These are phyloP conservation scores for Drosophila planitibia DNA, from an alignment of 2,888 invertebrate species.

Conservation along the genomic window DNA sequence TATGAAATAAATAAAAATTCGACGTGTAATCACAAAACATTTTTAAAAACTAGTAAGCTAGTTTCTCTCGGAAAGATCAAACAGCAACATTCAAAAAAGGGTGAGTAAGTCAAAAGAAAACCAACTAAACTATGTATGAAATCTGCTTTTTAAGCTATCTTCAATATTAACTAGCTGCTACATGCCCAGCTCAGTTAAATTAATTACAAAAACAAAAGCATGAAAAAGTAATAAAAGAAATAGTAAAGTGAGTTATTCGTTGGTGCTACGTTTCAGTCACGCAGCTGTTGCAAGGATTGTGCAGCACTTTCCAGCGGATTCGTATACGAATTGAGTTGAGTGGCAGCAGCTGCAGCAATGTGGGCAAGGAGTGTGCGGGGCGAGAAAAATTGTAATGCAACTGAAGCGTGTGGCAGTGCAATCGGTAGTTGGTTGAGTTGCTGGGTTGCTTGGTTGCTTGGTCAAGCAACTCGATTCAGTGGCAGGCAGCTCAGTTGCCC, in stretches of 20 bases:
- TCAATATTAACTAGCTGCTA: not conserved
- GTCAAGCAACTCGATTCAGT: constrained; percentile 58
- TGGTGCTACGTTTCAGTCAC: constrained; percentile 14
- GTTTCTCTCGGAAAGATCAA: not conserved
- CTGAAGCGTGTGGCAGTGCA: constrained; percentile 37
- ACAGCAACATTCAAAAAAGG: not conserved
- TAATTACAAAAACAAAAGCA: constrained; percentile 57
- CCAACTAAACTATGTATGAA: not conserved
- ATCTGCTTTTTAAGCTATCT: too few species aligned
- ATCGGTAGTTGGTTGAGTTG: constrained; percentile 19
- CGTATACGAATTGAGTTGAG: constrained; percentile 56
- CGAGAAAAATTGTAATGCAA: constrained; percentile 47
- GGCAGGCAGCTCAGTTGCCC: constrained; percentile 33
- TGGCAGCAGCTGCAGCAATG: constrained; percentile 47
- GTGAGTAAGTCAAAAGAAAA: not conserved
- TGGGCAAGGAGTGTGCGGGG: not conserved
- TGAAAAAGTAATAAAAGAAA: constrained; percentile 28
- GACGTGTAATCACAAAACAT: not conserved
- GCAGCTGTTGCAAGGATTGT: constrained; percentile 39
- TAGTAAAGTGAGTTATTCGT: constrained; percentile 10
- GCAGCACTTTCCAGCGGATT: constrained; percentile 35
- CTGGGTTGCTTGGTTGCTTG: constrained; percentile 18
- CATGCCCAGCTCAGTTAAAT: constrained; percentile 47
- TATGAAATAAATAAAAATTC: not conserved
- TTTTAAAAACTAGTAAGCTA: not conserved